Evolutionary conservation across 2,797 vertebrate genomes (phyloP).

Genomic region (Pseudomugil tenellus): DNA sequence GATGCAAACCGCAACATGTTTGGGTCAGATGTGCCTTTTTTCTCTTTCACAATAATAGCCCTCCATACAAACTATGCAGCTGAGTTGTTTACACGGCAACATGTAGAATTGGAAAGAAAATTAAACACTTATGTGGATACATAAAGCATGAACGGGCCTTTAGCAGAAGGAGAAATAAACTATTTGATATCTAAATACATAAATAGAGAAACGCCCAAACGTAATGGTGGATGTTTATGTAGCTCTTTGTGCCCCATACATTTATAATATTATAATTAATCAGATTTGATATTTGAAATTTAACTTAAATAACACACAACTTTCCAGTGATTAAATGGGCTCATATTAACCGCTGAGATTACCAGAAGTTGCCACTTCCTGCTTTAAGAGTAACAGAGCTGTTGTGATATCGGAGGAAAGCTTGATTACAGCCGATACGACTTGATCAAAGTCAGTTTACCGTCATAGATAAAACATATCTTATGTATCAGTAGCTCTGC

Average conservation of each 20-base stretch:
- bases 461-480: neutral
- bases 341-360: conserved; percentile 1
- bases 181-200: too few relatives aligned
- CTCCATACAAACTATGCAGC: neutral
- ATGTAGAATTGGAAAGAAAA: neutral
- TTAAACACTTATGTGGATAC: too few relatives aligned
- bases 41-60: too few relatives aligned
- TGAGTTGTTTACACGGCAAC: neutral
- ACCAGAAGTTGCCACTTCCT: neutral
- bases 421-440: neutral
- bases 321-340: neutral
- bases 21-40: too few relatives aligned
- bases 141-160: too few relatives aligned
- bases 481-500: neutral
- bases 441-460: neutral
- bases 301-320: neutral
- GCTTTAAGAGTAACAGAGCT: neutral
- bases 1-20: too few relatives aligned
- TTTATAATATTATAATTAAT: neutral
- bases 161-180: too few relatives aligned
- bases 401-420: neutral
- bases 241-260: too few relatives aligned
- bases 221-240: neutral
- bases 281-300: neutral
- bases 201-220: too few relatives aligned